Evolutionary conservation across 1,140 invertebrate genomes (phyloP).

Genomic region (Maconellicoccus hirsutus): DNA sequence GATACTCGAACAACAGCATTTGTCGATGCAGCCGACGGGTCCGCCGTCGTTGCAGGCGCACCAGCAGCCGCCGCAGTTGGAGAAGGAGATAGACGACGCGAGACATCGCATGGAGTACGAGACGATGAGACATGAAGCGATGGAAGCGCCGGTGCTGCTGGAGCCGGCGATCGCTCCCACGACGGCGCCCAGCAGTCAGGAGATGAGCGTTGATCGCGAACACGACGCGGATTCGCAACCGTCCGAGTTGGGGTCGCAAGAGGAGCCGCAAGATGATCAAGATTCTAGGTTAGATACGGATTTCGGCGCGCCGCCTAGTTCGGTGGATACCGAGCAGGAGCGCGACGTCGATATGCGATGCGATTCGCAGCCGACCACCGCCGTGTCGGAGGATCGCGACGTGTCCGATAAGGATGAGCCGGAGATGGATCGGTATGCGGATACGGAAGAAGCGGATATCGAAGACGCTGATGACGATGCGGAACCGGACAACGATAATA

Average conservation of each 20-base stretch:
- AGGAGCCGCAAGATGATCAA: slow-evolving; percentile 10
- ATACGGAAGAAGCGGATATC: slow-evolving; percentile 13
- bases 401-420: not conserved
- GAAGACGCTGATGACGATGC: slow-evolving; percentile 32
- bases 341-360: not conserved
- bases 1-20: slow-evolving; percentile 25
- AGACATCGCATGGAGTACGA: not conserved
- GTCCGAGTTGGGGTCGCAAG: slow-evolving; percentile 15
- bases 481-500: slow-evolving; percentile 31
- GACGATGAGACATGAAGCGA: not conserved
- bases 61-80: slow-evolving; percentile 8
- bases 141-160: not conserved
- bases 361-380: not conserved
- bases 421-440: not conserved
- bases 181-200: not conserved
- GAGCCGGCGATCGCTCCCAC: not conserved
- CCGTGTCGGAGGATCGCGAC: not conserved
- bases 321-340: not conserved
- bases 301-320: not conserved
- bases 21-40: slow-evolving; percentile 22
- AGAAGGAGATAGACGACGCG: not conserved
- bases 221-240: not conserved
- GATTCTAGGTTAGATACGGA: not conserved
- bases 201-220: not conserved
- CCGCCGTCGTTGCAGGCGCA: slow-evolving; percentile 16